Conservation (phyloP, 2,113 vertebrate genomes). For the Boleophthalmus pectinirostris region DNA sequence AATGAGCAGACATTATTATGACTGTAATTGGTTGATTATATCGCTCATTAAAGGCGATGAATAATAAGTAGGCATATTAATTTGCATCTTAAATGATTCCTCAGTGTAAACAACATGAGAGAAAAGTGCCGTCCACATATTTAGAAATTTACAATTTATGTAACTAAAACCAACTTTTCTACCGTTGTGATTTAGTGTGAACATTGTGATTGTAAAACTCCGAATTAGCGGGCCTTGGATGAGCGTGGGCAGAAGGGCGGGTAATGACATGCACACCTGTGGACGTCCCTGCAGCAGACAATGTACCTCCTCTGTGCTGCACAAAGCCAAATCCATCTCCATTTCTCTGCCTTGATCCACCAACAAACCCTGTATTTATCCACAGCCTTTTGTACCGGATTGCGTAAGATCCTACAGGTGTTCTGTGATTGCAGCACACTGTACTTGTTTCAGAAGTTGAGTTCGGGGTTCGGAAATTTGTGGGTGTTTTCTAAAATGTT, state of each 20-base stretch:
- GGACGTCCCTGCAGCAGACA: constrained; percentile 12
- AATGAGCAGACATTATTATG: constrained; percentile 59
- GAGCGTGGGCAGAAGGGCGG: constrained; percentile 1
- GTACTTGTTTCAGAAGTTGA: neutral
- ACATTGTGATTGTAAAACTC: neutral
- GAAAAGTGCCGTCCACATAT: constrained; percentile 24
- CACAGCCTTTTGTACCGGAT: constrained; percentile 5
- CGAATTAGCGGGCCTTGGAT: constrained; percentile 16
- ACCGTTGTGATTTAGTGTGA: constrained; percentile 7
- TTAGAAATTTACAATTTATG: constrained; percentile 26
- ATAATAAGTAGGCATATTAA: constrained; percentile 65
- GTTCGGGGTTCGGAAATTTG: neutral
- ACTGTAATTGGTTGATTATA: constrained; percentile 69
- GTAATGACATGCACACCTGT: constrained; percentile 27
- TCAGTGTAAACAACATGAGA: constrained; percentile 55
- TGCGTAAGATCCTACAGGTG: constrained; percentile 24
- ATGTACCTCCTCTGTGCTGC: constrained; percentile 18
- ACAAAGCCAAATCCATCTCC: constrained; percentile 21
- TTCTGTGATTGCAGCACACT: constrained; percentile 3
- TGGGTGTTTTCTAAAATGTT: constrained; percentile 2
- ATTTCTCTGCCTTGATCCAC: constrained; percentile 12
- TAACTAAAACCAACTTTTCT: constrained; percentile 17
- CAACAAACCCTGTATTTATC: constrained; percentile 24
- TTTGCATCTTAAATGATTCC: constrained; percentile 62
- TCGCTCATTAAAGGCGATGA: constrained; percentile 68